These are phyloP conservation scores for Plodia interpunctella DNA, from an alignment of 1,140 invertebrate genomes.

Conservation along the genomic window DNA sequence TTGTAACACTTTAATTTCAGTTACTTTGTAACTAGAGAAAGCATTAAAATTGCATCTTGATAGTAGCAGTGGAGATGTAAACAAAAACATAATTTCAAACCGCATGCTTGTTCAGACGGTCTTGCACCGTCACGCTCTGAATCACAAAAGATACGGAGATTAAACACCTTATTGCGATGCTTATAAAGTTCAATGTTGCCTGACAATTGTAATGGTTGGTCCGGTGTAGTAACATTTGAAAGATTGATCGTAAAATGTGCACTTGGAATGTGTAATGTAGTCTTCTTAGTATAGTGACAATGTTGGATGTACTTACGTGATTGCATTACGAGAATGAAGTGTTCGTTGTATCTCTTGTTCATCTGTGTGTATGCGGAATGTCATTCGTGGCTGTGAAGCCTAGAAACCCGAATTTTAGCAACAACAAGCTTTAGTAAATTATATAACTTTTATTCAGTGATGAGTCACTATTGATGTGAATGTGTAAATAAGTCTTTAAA, in stretches of 20 bases:
- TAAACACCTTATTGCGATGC: neutral
- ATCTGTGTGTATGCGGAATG: no score
- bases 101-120: neutral
- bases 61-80: neutral
- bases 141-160: neutral
- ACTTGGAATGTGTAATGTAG: neutral
- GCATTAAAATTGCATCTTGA: neutral
- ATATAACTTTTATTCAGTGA: no score
- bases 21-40: neutral
- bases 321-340: no score
- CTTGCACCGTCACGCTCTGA: constrained; percentile 3
- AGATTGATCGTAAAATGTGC: neutral
- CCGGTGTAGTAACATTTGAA: neutral
- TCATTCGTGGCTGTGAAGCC: no score
- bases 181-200: neutral
- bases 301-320: neutral
- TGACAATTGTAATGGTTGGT: neutral
- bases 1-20: no score
- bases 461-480: no score
- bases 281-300: neutral
- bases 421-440: no score
- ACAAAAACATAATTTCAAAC: constrained; percentile 1
- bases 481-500: no score
- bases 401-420: no score
- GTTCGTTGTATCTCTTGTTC: no score